Base-by-base conservation (phyloP, 64 coral and sea anemone species). In the Porites lutea region DNA sequence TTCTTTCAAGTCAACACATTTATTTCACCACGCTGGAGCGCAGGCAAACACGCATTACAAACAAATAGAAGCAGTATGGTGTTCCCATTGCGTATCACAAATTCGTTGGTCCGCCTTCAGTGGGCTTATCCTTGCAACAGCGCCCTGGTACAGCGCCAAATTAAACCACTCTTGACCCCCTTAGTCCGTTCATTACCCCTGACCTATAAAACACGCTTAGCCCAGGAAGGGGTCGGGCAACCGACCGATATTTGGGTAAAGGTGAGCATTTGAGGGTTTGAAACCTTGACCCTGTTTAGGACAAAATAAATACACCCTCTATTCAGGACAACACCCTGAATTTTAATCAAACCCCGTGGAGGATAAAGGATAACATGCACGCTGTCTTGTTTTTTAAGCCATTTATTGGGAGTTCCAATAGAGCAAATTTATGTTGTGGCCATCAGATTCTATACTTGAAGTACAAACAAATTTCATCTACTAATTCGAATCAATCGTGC, bases 1-100 rank as follows among this genome's bases (percentile, higher is more conserved):
- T 68, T 68, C 65, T 68, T 68, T 68, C 13, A 68, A 68, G 12
- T 68, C 65, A 68, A 68, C 65, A 68, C 12, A 68, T 68, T 68
- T 37, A 37, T 37, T 0, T 37, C 1, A 37, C 27, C 1, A 37
- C 27, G 1, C 27, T 37, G 27, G 27, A 37, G 27, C 27, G 27
- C 1, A 37, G 27, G 27, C 27, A 37, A 37, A 37, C 27, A 37
- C 27, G 27, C 27, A 37, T 37, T 37, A 37, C 27, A 37, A 37
- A 37, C 27, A 37, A 37, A 37, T 37, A 37, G 27, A 37, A 68
- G 65, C 18, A 68, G 65, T 68, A 68, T 68, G 65, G 65, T 68
- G 65, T 68, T 68, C 65, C 18, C 65, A 13, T 68, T 68, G 65
- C 65, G 65, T 68, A 18, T 68, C 65, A 68, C 65, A 68, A 68